phyloP scores from a whole-genome alignment of 1,140 invertebrate genomes.

The Tetramorium simillimum region DNA sequence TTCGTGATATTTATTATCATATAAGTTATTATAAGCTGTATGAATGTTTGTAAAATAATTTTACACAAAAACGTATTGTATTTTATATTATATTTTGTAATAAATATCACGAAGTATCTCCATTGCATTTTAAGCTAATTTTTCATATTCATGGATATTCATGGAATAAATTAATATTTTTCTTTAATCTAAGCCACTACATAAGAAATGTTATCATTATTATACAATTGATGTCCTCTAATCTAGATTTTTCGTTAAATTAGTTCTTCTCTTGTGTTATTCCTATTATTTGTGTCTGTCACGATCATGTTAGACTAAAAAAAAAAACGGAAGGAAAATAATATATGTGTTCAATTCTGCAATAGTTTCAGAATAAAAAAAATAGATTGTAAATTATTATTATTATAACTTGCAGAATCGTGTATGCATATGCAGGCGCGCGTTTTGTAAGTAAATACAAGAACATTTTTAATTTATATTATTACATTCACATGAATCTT shows the following conservation, averaged over 20 bases:
- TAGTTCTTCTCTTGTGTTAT: neutral
- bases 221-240: neutral
- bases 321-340: neutral
- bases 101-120: neutral
- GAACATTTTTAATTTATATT: neutral
- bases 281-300: neutral
- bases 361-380: neutral
- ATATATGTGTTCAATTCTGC: no score
- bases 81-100: conserved; percentile 1
- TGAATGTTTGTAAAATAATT: conserved; percentile 6
- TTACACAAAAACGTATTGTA: neutral
- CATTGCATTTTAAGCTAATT: neutral
- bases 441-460: neutral
- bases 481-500: neutral
- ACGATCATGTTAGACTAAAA: neutral
- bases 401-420: neutral
- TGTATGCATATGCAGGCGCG: neutral
- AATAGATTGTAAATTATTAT: neutral
- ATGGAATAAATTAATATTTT: neutral
- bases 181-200: neutral
- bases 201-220: neutral
- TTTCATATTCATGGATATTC: neutral
- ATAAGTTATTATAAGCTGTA: conserved; percentile 4
- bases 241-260: neutral
- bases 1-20: conserved; percentile 22